These are phyloP conservation scores for Eulithis prunata DNA, from an alignment of 2,888 invertebrate species.

Conservation along the genomic window DNA sequence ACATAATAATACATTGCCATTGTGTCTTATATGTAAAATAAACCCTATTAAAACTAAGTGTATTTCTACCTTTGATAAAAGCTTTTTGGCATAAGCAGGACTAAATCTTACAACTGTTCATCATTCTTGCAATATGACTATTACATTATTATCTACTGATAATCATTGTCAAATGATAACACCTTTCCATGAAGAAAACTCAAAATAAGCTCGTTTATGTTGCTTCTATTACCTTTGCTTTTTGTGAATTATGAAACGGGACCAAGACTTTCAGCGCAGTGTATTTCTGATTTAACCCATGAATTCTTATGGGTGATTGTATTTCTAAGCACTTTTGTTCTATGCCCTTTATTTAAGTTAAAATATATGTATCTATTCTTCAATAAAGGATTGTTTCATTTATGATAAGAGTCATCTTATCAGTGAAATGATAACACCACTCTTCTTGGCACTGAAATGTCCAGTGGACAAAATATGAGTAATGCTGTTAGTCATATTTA, in stretches of 20 bases:
- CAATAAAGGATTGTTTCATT: conserved; percentile 46
- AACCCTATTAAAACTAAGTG: background rate
- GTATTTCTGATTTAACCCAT: conserved; percentile 38
- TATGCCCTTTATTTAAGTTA: conserved; percentile 60
- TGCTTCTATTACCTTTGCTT: conserved; percentile 34
- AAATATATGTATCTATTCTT: conserved; percentile 63
- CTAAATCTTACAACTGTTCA: background rate
- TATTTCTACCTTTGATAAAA: background rate
- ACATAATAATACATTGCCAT: conserved; percentile 1
- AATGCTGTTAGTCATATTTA: background rate
- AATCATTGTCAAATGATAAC: conserved; percentile 1
- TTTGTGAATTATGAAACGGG: conserved; percentile 43
- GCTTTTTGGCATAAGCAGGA: background rate
- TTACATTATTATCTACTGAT: background rate
- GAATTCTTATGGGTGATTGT: conserved; percentile 43
- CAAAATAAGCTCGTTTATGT: conserved; percentile 8
- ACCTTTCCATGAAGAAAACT: background rate
- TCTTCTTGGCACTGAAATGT: conserved; percentile 9
- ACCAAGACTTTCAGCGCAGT: conserved; percentile 48
- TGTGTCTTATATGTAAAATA: background rate
- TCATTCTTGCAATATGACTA: conserved; percentile 9
- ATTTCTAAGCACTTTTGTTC: conserved; percentile 59
- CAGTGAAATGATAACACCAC: conserved; percentile 20
- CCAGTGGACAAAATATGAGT: background rate
- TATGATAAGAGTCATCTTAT: conserved; percentile 34